Percentiles rank a stretch among this genome's conserved stretches.
phyloP scores from a whole-genome alignment of 2,797 vertebrate genomes.

The Enteromius mattozi region DNA sequence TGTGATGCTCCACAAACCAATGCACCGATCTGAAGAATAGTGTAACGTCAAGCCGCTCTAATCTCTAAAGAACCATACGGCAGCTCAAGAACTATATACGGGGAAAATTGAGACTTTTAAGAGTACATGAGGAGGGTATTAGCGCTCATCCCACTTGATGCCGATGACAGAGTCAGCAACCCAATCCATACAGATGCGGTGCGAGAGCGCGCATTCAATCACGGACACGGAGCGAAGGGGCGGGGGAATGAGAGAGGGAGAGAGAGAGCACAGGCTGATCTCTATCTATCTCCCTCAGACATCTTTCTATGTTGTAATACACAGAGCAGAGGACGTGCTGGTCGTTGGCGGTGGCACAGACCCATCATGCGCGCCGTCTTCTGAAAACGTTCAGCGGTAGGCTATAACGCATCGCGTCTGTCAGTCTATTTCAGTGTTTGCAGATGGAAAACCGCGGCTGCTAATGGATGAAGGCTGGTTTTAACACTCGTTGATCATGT shows the following conservation, averaged over 20 bases:
- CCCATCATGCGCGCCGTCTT: conserved; percentile 37
- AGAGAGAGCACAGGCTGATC: conserved; percentile 45
- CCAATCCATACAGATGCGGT: conserved; percentile 15
- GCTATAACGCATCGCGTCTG: conserved; percentile 26
- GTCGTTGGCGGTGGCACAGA: conserved; percentile 24
- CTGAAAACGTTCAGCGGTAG: conserved; percentile 32
- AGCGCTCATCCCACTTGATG: conserved; percentile 21
- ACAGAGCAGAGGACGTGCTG: conserved; percentile 19
- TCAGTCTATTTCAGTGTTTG: conserved; percentile 10
- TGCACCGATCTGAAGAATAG: not conserved
- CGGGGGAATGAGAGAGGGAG: conserved; percentile 13
- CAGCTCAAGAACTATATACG: not conserved
- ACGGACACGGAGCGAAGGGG: conserved; percentile 24
- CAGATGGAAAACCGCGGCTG: not conserved
- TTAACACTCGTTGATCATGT: conserved; percentile 30
- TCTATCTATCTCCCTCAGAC: conserved; percentile 45
- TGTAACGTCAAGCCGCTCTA: not conserved
- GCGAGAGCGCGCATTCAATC: conserved; percentile 35
- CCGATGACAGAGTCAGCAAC: conserved; percentile 6
- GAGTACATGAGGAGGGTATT: not conserved
- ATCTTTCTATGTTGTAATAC: conserved; percentile 48
- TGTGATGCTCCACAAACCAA: not conserved
- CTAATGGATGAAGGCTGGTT: conserved; percentile 5
- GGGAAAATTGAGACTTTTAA: not conserved
- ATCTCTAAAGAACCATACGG: not conserved